Base-by-base conservation (phyloP, 2,797 vertebrate genomes). In the Bovichtus variegatus region DNA sequence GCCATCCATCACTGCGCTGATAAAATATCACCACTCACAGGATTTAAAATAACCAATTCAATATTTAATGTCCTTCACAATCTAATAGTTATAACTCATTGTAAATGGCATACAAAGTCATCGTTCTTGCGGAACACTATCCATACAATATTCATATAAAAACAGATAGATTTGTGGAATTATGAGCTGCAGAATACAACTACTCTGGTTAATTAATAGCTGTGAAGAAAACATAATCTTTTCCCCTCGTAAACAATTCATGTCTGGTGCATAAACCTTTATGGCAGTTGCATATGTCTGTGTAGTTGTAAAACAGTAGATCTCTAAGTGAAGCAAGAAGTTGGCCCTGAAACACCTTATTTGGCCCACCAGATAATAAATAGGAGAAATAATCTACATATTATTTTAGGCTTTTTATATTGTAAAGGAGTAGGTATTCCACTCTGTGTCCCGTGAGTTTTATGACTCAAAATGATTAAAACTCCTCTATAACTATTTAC, bases 1-100 rank as follows among this genome's bases (percentile, higher is more conserved):
- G 69, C 21, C 72, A 78, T 83, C 84, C 69, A 64, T 84, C 87
- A 65, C 53, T 9, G 49, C 49, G 4, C 65, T 18, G 49, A 78
- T 63, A 67, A 87, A 81, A 91, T 66, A 89, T 74, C 78, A 91
- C 79, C 75, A 87, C 87, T 74, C 80, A 71, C 65, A 82, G 50
- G 36, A 71, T 73, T 77, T 80, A 29, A 79, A 87, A 83, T 71
- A 76, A 69, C 70, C 78, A 72, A 60, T 82, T 91, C 71, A 85
- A 87, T 87, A 87, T 91, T 93, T 91, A 87, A 89, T 88, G 61
- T 61, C 23, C 54, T 40, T 25, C 29, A 53, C 61, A 78, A 83
- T 85, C 6, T 16, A 2, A 43, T 59, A 11, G 38, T 73, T 60
- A 34, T 49, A 66, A 82, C 83, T 78, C 55, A 88, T 72, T 41